Evolutionary conservation across 2,113 vertebrate species (phyloP).

Genomic region (Rana temporaria): DNA sequence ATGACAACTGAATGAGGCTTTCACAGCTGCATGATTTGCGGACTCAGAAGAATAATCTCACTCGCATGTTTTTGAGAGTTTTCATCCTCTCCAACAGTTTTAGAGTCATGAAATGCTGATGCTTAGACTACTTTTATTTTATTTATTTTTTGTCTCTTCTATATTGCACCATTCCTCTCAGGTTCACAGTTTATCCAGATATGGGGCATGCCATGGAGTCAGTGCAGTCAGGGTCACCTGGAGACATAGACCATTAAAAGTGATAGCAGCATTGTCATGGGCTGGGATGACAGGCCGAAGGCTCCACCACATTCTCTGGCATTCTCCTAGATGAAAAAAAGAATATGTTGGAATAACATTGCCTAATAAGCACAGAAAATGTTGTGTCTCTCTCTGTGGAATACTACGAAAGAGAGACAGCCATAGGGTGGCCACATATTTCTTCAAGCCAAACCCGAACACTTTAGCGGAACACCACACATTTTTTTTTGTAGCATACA

Average conservation of each 20-base stretch:
- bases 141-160: conserved; percentile 72
- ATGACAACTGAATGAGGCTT: conserved; percentile 74
- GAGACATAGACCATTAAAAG: conserved; percentile 77
- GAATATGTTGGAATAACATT: not conserved
- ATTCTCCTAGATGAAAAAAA: conserved; percentile 81
- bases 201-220: conserved; percentile 80
- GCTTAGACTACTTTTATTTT: conserved; percentile 73
- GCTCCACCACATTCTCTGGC: conserved; percentile 92
- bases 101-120: conserved; percentile 86
- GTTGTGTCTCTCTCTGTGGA: too few species aligned
- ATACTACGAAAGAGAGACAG: too few species aligned
- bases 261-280: conserved; percentile 73
- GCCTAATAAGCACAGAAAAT: not conserved
- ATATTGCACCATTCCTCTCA: conserved; percentile 76
- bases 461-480: too few species aligned
- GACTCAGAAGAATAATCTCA: conserved; percentile 81
- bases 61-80: conserved; percentile 76
- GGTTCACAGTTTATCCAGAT: conserved; percentile 80
- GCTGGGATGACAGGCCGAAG: conserved; percentile 69
- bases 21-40: conserved; percentile 90
- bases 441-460: too few species aligned
- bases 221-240: conserved; percentile 87
- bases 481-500: too few species aligned
- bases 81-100: conserved; percentile 81
- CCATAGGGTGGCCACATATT: too few species aligned